phyloP scores from a whole-genome alignment of 2,888 invertebrate species.

The Amblyjoppa proteus region DNA sequence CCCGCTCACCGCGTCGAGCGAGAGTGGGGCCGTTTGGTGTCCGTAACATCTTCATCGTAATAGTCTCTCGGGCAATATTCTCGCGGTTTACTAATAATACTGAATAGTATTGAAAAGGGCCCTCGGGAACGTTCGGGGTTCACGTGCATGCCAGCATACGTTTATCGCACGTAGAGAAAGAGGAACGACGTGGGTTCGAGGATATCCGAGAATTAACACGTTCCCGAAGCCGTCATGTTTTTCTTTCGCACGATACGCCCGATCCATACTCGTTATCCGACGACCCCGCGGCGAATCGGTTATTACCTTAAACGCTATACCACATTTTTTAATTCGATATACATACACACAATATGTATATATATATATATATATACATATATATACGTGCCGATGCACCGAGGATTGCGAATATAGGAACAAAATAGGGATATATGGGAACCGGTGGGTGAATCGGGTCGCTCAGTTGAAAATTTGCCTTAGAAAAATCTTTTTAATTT shows the following conservation, averaged over 20 bases:
- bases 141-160: constrained; percentile 50
- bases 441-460: background rate
- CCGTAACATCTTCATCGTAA: constrained; percentile 30
- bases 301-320: constrained; percentile 44
- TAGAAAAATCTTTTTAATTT: background rate
- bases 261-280: constrained; percentile 42
- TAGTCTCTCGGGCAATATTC: constrained; percentile 16
- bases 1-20: too few species aligned
- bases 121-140: constrained; percentile 48
- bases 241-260: constrained; percentile 47
- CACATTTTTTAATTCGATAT: background rate
- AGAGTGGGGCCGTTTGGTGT: background rate
- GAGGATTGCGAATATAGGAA: constrained; percentile 1
- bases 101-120: constrained; percentile 49
- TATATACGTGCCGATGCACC: background rate
- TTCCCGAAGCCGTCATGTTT: constrained; percentile 39
- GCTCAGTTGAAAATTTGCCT: too few species aligned
- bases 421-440: constrained; percentile 3
- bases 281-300: constrained; percentile 27
- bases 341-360: background rate
- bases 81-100: constrained; percentile 33
- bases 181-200: constrained; percentile 1
- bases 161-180: constrained; percentile 18
- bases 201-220: constrained; percentile 47
- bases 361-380: background rate